Evolutionary conservation across 2,888 invertebrate genomes (phyloP).

Genomic region (Adelognathus sp.): DNA sequence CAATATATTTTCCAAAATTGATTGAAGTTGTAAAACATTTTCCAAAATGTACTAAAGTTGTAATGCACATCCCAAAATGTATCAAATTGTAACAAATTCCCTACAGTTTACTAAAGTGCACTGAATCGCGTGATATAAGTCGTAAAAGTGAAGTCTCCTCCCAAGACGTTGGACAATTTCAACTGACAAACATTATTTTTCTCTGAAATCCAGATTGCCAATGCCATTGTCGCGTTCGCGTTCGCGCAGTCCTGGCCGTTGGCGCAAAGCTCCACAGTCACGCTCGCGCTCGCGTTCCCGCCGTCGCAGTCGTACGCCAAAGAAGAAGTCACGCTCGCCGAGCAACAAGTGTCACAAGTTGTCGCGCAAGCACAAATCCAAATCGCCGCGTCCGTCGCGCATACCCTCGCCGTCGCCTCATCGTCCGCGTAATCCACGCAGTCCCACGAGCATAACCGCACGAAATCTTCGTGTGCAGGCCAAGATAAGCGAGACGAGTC

Average conservation of each 20-base stretch:
- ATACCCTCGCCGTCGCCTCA: conserved; percentile 79
- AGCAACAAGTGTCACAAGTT: conserved; percentile 77
- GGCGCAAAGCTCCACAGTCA: conserved; percentile 78
- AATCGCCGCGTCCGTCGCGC: conserved; percentile 80
- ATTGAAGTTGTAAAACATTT: too few relatives aligned
- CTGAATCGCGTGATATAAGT: too few relatives aligned
- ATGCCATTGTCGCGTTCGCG: conserved; percentile 81
- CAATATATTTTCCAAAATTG: too few relatives aligned
- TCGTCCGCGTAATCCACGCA: conserved; percentile 71
- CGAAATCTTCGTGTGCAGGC: conserved; percentile 82
- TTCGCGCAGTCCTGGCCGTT: conserved; percentile 84
- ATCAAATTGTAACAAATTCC: too few relatives aligned
- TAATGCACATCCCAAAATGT: too few relatives aligned
- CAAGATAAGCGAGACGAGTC: conserved; percentile 93
- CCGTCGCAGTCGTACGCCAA: conserved; percentile 80
- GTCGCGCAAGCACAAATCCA: conserved; percentile 82
- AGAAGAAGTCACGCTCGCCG: conserved; percentile 80
- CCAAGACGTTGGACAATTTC: not conserved
- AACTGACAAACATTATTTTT: not conserved
- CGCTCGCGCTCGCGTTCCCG: conserved; percentile 83
- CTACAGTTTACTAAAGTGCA: too few relatives aligned
- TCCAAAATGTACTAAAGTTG: too few relatives aligned
- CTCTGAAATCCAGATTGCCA: conserved; percentile 64
- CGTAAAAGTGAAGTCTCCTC: too few relatives aligned
- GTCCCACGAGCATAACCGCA: conserved; percentile 75